Evolutionary conservation across 2,888 invertebrate genomes (phyloP), one percentile per base, ranked within the genome.

Genomic region (Luperina testacea): DNA sequence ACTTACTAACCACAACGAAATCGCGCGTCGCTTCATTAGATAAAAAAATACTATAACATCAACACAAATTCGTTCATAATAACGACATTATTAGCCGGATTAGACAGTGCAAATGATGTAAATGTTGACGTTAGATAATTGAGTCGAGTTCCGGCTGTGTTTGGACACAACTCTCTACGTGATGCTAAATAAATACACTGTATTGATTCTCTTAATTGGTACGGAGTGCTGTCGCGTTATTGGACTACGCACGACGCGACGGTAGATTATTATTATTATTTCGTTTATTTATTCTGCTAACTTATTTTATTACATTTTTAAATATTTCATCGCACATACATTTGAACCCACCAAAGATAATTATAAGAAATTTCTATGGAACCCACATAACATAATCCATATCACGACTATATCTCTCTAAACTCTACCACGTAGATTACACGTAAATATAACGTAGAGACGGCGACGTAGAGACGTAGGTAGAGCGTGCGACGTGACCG

Each of bases 81-180:
- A 59, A 70, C 53, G 1, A 38, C 11, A 27, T 24, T 45, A 68
- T 45, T 13, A 32, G 0, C 17, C 27, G 0, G n/a, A 7, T 32
- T 32, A n/a, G 45, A 64, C 61, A 38, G 57, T 75, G 2, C 15
- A 61, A 71, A 69, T 69, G 38, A 65, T 17, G 45, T 84, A 72
- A 77, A 84, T 72, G 81, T 83, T 83, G 42, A 72, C 64, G n/a
- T 42, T 61, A 72, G 61, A 65, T 84, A 83, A 83, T 83, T 81
- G 77, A 38, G 45, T 72, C 6, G 32, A 48, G 61, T 61, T 68
- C 38, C 38, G n/a, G 1, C 61, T 15, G 24, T 59, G 67, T 82
- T 80, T 84, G 80, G 42, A 17, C 51, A 72, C 63, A 63, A 24
- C 51, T 32, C 5, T 42, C 32, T 42, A 57, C 42, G 45, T 48